phyloP scores from a whole-genome alignment of 2,797 vertebrate species.

The Sebastes nivosus region DNA sequence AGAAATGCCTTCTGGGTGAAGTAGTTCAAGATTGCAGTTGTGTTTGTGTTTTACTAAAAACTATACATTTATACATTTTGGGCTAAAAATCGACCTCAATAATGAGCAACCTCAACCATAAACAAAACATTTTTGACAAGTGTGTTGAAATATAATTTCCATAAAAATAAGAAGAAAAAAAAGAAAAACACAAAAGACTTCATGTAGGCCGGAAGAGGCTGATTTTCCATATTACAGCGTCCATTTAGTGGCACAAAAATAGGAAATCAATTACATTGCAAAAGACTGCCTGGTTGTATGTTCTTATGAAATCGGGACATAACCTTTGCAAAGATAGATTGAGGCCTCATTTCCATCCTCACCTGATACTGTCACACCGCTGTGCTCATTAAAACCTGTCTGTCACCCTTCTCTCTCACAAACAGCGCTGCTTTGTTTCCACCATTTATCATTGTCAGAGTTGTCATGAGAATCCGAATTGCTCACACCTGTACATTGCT shows the following conservation, averaged over 20 bases:
- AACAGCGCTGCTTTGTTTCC: conserved; percentile 67
- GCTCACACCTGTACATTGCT: conserved; percentile 49
- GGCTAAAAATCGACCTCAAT: background rate
- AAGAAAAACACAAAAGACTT: conserved; percentile 2
- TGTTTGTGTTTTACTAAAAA: background rate
- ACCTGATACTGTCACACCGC: conserved; percentile 79
- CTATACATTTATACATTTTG: background rate
- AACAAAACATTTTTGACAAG: background rate
- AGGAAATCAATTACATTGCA: conserved; percentile 72
- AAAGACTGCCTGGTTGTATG: conserved; percentile 65
- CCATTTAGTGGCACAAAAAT: conserved; percentile 55
- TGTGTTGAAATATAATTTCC: background rate
- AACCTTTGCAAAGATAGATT: conserved; percentile 81
- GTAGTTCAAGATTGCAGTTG: background rate
- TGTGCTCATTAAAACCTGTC: conserved; percentile 83
- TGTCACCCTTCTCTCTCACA: conserved; percentile 68
- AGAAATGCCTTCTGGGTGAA: background rate
- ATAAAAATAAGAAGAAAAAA: background rate
- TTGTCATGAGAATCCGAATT: conserved; percentile 65
- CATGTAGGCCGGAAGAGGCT: background rate
- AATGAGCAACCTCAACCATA: background rate
- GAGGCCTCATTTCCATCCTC: conserved; percentile 79
- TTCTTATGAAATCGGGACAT: conserved; percentile 78
- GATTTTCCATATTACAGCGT: conserved; percentile 12
- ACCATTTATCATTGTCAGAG: conserved; percentile 82